Evolutionary conservation across 2,797 vertebrate genomes (phyloP).

Genomic region (Eulemur rubriventer): DNA sequence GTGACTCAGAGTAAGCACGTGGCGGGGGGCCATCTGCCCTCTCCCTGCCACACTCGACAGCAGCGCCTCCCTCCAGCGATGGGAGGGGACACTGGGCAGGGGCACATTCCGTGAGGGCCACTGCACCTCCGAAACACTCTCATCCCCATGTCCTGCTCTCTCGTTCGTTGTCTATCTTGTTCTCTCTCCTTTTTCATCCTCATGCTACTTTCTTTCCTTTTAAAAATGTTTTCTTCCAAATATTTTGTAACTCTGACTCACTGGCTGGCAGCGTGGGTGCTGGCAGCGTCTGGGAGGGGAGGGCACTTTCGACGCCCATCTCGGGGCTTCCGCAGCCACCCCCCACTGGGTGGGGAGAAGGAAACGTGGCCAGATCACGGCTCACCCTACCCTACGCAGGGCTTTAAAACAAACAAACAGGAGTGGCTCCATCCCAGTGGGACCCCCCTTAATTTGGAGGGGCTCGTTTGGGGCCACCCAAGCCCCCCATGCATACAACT

Average conservation of each 20-base stretch:
- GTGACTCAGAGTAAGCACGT: not conserved
- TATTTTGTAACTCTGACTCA: fast-evolving
- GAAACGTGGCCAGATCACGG: fast-evolving
- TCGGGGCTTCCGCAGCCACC: fast-evolving
- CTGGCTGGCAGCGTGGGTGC: not conserved
- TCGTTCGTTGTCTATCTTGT: fast-evolving
- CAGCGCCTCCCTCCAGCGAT: not conserved
- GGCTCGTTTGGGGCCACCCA: not conserved
- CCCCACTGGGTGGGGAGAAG: not conserved
- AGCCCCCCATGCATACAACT: not conserved
- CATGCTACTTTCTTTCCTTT: not conserved
- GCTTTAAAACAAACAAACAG: not conserved
- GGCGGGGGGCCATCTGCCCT: not conserved
- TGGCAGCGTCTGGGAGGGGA: not conserved
- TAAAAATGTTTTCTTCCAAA: not conserved
- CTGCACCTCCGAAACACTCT: no score
- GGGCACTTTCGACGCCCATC: not conserved
- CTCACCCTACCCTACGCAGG: fast-evolving
- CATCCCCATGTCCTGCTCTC: fast-evolving
- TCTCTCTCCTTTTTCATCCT: not conserved
- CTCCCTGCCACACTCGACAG: not conserved
- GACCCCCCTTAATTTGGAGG: no score
- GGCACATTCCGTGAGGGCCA: not conserved
- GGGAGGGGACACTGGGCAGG: no score
- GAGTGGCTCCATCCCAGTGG: not conserved